phyloP scores from a whole-genome alignment of 2,888 invertebrate genomes.

The Caenorhabditis panamensis region DNA sequence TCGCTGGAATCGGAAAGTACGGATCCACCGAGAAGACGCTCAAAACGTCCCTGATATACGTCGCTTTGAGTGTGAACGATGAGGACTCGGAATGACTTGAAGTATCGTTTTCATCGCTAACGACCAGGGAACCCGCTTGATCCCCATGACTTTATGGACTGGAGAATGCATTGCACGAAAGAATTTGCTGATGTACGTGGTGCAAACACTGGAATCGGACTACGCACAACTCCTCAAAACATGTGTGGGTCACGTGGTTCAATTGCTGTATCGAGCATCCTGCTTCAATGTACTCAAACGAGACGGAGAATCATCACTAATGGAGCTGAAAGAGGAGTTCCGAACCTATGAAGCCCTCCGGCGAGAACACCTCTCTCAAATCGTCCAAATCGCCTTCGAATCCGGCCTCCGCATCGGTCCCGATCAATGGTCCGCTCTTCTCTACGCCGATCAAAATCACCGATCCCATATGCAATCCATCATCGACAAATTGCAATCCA shows the following conservation, averaged over 20 bases:
- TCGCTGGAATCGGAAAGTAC: slow-evolving; percentile 29
- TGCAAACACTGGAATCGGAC: slow-evolving; percentile 89
- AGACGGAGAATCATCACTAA: slow-evolving; percentile 95
- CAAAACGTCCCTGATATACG: slow-evolving; percentile 16
- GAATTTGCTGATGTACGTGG: slow-evolving; percentile 95
- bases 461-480: slow-evolving; percentile 96
- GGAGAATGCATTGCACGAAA: slow-evolving; percentile 82
- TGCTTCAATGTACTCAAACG: slow-evolving; percentile 92
- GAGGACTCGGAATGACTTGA: too few species aligned
- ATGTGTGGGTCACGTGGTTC: slow-evolving; percentile 98
- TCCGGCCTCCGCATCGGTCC: slow-evolving; percentile 96
- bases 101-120: too few species aligned
- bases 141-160: slow-evolving; percentile 93
- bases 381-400: slow-evolving; percentile 95
- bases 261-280: slow-evolving; percentile 95
- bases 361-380: slow-evolving; percentile 97
- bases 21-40: too few species aligned
- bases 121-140: too few species aligned
- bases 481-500: slow-evolving; percentile 80
- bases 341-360: slow-evolving; percentile 91
- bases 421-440: slow-evolving; percentile 96
- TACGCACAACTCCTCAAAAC: slow-evolving; percentile 94
- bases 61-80: too few species aligned
- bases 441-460: slow-evolving; percentile 95
- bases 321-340: slow-evolving; percentile 86